Base-by-base conservation (phyloP, 2,113 vertebrate species). In the Dryoscopus gambensis region DNA sequence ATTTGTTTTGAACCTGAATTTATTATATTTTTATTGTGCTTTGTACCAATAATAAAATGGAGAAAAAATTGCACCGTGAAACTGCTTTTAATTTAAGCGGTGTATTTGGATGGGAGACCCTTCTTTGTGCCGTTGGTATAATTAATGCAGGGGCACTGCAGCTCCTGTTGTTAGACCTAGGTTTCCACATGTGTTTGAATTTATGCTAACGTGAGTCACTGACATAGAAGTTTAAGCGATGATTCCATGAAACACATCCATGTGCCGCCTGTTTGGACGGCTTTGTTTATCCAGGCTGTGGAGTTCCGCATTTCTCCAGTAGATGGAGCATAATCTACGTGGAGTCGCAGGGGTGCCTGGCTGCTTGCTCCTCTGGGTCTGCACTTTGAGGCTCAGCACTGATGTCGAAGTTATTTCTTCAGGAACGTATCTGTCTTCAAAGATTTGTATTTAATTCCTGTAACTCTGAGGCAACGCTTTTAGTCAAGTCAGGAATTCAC, bases 301-400 rank as follows among this genome's bases (percentile, higher is more conserved):
- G 49, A 76, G 31, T 84, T 27, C 35, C 6, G 5, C 5, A 0
- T 85, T 90, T 93, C 47, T 80, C 96, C 96, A 79, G 95, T 28
- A 97, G 95, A 83, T 97, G 95, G 95, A 77, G 94, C 2, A 31
- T 17, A 17, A 35, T 69, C 53, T 65, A 16, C 74, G 14, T 11
- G 46, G 55, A 91, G 62, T 25, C 11, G 9, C 60, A 3, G 81
- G 15, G 35, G 30, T 60, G 39, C 55, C 52, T 46, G 89, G 15
- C 60, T 84, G 30, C 42, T 40, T 39, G 44, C 28, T 24, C 35
- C 18, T 63, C 44, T 21, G 30, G 11, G 23, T 35, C 35, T 12
- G 16, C 18, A 2, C 8, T 49, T 17, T 8, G 7, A 13, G 35
- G 8, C 13, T 57, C 85, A 28, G 50, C n/a, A 0, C 25, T 20